Conservation (phyloP, 1,140 invertebrate species). For the Neodiprion lecontei region DNA sequence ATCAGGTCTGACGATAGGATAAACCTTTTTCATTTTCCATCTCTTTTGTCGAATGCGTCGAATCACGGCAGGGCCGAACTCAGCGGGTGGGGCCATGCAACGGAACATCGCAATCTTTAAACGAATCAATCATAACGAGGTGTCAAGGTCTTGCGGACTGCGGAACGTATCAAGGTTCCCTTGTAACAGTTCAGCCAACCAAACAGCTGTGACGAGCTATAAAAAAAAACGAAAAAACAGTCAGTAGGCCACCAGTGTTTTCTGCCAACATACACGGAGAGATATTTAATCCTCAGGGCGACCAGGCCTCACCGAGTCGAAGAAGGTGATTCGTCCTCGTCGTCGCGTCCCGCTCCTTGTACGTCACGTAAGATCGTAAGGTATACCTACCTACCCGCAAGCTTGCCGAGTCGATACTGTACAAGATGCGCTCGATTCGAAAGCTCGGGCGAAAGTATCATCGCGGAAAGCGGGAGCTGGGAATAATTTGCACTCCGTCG, state of each 20-base stretch:
- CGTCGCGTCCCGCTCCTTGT: too few species aligned
- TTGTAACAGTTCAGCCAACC: conserved; percentile 65
- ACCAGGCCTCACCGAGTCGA: not conserved
- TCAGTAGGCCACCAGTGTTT: conserved; percentile 49
- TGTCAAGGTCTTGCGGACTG: conserved; percentile 60
- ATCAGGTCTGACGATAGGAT: not conserved
- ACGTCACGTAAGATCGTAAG: too few species aligned
- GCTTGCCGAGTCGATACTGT: too few species aligned
- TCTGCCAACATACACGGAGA: conserved; percentile 29
- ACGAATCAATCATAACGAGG: conserved; percentile 49
- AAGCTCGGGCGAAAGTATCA: too few species aligned
- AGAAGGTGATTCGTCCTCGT: too few species aligned
- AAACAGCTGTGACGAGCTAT: conserved; percentile 63
- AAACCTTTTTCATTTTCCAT: not conserved
- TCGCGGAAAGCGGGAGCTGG: not conserved
- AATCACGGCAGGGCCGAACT: conserved; percentile 43
- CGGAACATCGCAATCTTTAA: conserved; percentile 53
- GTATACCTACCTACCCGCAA: too few species aligned
- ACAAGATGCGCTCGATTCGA: too few species aligned
- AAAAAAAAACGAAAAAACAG: conserved; percentile 47
- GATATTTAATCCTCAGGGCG: not conserved
- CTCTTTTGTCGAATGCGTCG: not conserved
- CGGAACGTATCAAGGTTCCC: conserved; percentile 64
- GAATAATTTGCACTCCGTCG: not conserved
- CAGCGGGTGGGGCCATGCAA: conserved; percentile 58